Base-by-base conservation (phyloP, 2,113 vertebrate species). In the Syngnathoides biaculeatus region DNA sequence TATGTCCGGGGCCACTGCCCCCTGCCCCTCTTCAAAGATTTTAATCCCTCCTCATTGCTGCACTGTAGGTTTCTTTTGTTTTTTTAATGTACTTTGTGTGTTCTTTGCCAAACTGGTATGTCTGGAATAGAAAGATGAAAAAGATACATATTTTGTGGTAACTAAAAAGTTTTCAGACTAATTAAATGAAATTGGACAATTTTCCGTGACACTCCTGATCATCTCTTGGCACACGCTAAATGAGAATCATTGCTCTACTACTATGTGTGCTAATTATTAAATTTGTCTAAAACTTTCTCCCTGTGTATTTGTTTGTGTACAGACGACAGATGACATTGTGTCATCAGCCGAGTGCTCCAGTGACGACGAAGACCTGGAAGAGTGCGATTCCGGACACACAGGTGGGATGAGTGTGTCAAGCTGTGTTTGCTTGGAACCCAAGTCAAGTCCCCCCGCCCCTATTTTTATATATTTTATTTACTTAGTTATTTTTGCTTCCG, bases 301-400 rank as follows among this genome's bases (percentile, higher is more conserved):
- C 6, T 27, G 24, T 56, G 1, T 30, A 2, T 53, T 9, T 27
- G 8, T 57, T 5, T 30, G 55, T 27, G 13, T 17, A 45, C 89
- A 98, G 94, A 97, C 94, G 27, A 98, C 96, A 53, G 97, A 99
- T 83, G 96, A 98, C 87, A 95, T 98, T 0, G 96, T 98, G 67
- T 97, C 96, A 11, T 99, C 97, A 35, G 97, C 97, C 8, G 97
- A 99, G 87, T 99, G 97, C 89, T 96, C 96, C 83, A 98, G 95
- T 39, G 97, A 99, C 48, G 97, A 99, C 64, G 97, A 99, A 92
- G 97, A 99, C 89, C 92, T 98, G 82, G 95, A 97, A 69, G 97
- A 99, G 90, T 99, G 97, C 88, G 97, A 99, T 43, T 94, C 94
- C 0, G 96, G 95, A 93, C 90, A 91, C 38, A 93, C 95, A 99